A percentile compares a stretch with the other conserved stretches of the same genome.
These are phyloP conservation scores for Drosophila seguyi DNA, from an alignment of 1,140 invertebrate species.

Conservation along the genomic window DNA sequence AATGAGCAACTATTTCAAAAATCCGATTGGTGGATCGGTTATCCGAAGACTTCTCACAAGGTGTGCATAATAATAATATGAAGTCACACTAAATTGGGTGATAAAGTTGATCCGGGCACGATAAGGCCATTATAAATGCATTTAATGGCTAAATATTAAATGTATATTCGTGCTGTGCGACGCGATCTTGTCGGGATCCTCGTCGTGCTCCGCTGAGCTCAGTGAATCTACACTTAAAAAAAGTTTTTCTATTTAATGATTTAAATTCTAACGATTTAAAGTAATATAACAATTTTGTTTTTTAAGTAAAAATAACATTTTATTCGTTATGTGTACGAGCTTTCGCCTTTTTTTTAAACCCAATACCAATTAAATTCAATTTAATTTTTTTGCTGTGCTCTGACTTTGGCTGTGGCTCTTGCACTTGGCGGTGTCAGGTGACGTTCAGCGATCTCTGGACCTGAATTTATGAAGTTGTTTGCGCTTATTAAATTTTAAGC, in stretches of 20 bases:
- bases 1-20: not conserved
- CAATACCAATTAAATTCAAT: not conserved
- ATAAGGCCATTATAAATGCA: constrained; percentile 83
- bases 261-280: no score
- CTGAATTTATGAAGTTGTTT: constrained; percentile 81
- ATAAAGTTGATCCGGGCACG: constrained; percentile 77
- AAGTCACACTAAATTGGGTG: constrained; percentile 70
- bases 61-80: constrained; percentile 67
- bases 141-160: constrained; percentile 83
- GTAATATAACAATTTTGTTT: no score
- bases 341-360: no score
- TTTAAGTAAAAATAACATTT: no score
- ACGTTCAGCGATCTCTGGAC: constrained; percentile 50
- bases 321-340: no score
- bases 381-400: not conserved
- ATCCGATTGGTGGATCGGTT: not conserved
- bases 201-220: constrained; percentile 41
- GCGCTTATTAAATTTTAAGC: constrained; percentile 82
- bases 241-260: not conserved
- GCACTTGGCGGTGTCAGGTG: constrained; percentile 61
- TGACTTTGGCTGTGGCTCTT: constrained; percentile 8
- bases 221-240: constrained; percentile 8
- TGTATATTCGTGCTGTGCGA: constrained; percentile 74
- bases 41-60: constrained; percentile 12
- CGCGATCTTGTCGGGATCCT: constrained; percentile 42